phyloP scores from a whole-genome alignment of 2,113 vertebrate genomes.

The Leptosomus discolor region DNA sequence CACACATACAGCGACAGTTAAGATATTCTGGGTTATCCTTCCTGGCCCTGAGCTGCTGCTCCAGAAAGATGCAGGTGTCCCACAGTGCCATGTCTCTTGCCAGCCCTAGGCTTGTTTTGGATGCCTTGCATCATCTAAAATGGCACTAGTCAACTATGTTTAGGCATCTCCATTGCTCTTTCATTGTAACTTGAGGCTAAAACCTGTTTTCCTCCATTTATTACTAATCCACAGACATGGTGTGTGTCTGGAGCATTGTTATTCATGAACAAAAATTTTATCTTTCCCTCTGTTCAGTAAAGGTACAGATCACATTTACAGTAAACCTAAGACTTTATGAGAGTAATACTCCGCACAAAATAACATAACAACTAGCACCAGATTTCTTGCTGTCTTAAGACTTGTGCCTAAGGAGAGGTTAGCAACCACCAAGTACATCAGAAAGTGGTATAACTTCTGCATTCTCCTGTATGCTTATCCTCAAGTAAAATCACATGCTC shows the following conservation, averaged over 20 bases:
- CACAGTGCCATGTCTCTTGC: accelerated
- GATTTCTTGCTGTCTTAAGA: background rate
- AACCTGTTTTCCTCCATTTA: background rate
- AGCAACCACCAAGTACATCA: background rate
- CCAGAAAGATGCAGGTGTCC: background rate
- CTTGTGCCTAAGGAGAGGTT: background rate
- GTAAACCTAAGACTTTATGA: background rate
- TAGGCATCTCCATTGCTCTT: background rate
- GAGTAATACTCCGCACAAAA: background rate
- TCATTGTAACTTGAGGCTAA: background rate
- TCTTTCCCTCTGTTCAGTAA: background rate
- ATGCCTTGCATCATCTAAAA: background rate
- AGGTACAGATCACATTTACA: background rate
- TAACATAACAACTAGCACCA: no score
- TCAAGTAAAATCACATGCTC: background rate
- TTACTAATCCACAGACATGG: background rate
- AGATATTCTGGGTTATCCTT: background rate
- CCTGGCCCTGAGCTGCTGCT: background rate
- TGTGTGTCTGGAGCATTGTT: background rate
- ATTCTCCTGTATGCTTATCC: background rate
- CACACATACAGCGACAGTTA: background rate
- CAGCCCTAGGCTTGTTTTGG: background rate
- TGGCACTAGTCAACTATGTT: background rate
- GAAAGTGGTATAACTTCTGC: background rate
- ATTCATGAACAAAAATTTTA: background rate